Evolutionary conservation across 2,888 invertebrate genomes (phyloP).

Genomic region (Scaptomyza cyrtandrae): DNA sequence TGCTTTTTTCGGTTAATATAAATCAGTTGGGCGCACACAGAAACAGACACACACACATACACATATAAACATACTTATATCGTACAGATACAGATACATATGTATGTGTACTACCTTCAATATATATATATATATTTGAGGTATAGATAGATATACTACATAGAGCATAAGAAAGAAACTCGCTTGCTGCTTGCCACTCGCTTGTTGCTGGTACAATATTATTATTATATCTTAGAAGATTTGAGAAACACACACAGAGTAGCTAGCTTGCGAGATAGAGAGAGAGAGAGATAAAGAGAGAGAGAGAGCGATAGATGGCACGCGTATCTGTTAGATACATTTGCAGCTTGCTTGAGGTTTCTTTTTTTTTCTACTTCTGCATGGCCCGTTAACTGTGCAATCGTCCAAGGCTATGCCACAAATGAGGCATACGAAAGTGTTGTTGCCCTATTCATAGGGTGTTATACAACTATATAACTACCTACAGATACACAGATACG

Average conservation of each 20-base stretch:
- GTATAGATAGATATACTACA: conserved; percentile 45
- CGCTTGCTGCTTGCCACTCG: conserved; percentile 10
- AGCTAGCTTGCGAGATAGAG: conserved; percentile 5
- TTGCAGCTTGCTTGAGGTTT: conserved; percentile 32
- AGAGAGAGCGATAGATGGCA: conserved; percentile 30
- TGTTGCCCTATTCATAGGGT: conserved; percentile 2
- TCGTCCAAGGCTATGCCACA: conserved; percentile 48
- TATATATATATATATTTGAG: conserved; percentile 6
- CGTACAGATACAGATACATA: conserved; percentile 19
- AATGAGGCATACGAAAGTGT: neutral
- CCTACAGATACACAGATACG: conserved; percentile 3
- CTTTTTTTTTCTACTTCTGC: conserved; percentile 23
- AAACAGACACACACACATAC: conserved; percentile 21
- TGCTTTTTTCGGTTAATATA: conserved; percentile 69
- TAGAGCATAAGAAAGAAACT: conserved; percentile 52
- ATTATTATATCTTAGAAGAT: conserved; percentile 53
- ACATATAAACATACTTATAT: conserved; percentile 22
- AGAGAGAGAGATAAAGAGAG: conserved; percentile 6
- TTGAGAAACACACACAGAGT: conserved; percentile 30
- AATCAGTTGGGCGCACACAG: conserved; percentile 65
- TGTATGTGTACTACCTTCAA: conserved; percentile 32
- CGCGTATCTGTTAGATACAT: conserved; percentile 60
- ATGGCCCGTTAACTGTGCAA: conserved; percentile 65
- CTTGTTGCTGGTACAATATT: conserved; percentile 2
- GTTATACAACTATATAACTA: conserved; percentile 15